Conservation (phyloP, 2,113 vertebrate genomes). For the Lagopus leucura region DNA sequence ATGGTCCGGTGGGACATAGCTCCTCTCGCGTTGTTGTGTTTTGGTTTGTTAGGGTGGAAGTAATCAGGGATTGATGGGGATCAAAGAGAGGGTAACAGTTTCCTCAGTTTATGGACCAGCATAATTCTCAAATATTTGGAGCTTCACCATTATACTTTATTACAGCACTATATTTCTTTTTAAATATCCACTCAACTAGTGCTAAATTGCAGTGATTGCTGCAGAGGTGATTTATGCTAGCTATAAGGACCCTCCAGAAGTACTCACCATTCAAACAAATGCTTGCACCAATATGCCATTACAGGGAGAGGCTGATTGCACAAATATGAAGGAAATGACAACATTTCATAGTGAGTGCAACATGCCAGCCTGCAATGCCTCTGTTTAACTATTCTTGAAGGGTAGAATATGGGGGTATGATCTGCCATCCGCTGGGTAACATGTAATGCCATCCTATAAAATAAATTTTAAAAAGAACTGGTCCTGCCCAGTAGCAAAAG, state of each 20-base stretch:
- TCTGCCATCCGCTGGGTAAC: not conserved
- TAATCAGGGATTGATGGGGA: not conserved
- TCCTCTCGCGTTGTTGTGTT: not conserved
- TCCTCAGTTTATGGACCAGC: not conserved
- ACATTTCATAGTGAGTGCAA: not conserved
- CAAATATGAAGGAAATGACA: not conserved
- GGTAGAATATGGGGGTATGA: not conserved
- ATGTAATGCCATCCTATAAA: not conserved
- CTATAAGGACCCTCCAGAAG: not conserved
- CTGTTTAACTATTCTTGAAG: not conserved
- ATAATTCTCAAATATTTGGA: not conserved
- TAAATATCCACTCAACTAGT: not conserved
- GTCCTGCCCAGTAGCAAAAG: not conserved
- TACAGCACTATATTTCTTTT: conserved; percentile 7
- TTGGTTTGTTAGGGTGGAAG: not conserved
- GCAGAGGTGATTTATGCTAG: not conserved
- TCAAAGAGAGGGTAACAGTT: not conserved
- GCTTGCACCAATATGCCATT: not conserved
- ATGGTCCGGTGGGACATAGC: not conserved
- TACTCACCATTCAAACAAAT: not conserved
- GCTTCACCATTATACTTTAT: not conserved
- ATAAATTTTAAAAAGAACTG: not conserved
- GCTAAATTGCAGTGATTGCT: not conserved
- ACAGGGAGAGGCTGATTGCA: not conserved
- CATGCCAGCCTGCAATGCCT: rapidly evolving